These are phyloP conservation scores for Morpho achilles DNA, from an alignment of 2,888 invertebrate genomes.

Conservation along the genomic window DNA sequence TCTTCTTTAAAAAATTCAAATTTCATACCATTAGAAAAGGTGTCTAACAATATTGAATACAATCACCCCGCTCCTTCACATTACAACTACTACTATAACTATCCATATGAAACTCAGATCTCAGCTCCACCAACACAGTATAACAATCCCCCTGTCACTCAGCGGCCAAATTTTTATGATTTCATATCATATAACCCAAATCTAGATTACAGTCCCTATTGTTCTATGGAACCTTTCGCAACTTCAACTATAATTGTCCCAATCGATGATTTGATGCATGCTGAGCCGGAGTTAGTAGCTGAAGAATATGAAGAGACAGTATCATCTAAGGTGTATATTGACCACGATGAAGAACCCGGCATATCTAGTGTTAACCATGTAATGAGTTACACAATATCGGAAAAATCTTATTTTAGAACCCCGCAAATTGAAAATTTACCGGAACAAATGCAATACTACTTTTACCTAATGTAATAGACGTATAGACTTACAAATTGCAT, in stretches of 20 bases:
- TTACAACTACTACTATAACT: constrained; percentile 37
- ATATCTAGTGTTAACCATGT: constrained; percentile 62
- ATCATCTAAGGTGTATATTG: constrained; percentile 57
- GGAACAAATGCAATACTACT: constrained; percentile 67
- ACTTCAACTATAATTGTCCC: constrained; percentile 39
- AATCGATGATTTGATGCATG: constrained; percentile 41
- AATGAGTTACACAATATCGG: constrained; percentile 62
- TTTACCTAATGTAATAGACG: constrained; percentile 49
- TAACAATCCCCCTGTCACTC: constrained; percentile 42
- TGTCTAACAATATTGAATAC: constrained; percentile 30
- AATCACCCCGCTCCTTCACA: constrained; percentile 18
- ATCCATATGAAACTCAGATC: constrained; percentile 50
- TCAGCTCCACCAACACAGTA: constrained; percentile 40
- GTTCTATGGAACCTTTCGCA: constrained; percentile 48
- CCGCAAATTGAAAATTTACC: constrained; percentile 61
- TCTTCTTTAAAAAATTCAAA: neutral
- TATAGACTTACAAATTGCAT: neutral
- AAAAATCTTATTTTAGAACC: constrained; percentile 60
- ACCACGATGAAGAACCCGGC: constrained; percentile 58
- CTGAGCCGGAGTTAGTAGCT: constrained; percentile 58
- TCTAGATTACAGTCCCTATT: constrained; percentile 44
- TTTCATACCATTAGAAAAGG: constrained; percentile 4
- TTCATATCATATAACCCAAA: constrained; percentile 46
- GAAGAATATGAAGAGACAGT: constrained; percentile 67
- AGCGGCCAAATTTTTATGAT: constrained; percentile 56